Base-by-base conservation (phyloP, 2,888 invertebrate species). In the Nysson spinosus region DNA sequence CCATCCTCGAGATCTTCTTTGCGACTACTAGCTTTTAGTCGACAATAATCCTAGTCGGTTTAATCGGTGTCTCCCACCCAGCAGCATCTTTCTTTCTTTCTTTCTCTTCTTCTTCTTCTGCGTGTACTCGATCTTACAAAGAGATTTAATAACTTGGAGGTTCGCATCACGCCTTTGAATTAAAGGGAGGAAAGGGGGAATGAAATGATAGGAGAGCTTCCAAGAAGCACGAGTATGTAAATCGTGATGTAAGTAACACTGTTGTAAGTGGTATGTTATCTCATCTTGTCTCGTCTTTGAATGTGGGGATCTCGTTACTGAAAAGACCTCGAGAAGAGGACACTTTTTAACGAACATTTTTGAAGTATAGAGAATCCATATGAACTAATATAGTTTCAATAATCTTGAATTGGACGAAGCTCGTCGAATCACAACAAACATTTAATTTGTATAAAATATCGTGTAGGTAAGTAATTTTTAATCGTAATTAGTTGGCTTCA, bases 1-100 rank as follows among this genome's bases (percentile, higher is more conserved):
- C 63, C 69, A 74, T 72, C 61, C 61, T 69, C 52, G 70, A 61
- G 67, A 68, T 62, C 71, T 76, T 78, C 75, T 69, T 43, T 35
- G 57, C 68, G 72, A 77, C 80, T 76, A 78, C 40, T 72, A 68
- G 69, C 46, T 56, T 47, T 34, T 39, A 14, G 35, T 57, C 32
- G 46, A 56, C 26, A 42, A 50, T 56, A 49, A 63, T 66, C 58
- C 56, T 61, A 55, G 11, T 65, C 32, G 26, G 37, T 55, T 35
- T 20, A 56, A 26, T 34, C 56, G 32, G 9, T 34, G 30, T 67
- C 67, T 77, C 76, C 69, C 77, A 67, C 74, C 51, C 47, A 16
- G 54, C 39, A 57, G 28, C 57, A 49, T 47, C 49, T 42, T 56
- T 20, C 39, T 63, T 51, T 63, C 70, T 60, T 51, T 64, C 65